Conservation (phyloP, 2,888 invertebrate species). For the Eupsilia transversa region DNA sequence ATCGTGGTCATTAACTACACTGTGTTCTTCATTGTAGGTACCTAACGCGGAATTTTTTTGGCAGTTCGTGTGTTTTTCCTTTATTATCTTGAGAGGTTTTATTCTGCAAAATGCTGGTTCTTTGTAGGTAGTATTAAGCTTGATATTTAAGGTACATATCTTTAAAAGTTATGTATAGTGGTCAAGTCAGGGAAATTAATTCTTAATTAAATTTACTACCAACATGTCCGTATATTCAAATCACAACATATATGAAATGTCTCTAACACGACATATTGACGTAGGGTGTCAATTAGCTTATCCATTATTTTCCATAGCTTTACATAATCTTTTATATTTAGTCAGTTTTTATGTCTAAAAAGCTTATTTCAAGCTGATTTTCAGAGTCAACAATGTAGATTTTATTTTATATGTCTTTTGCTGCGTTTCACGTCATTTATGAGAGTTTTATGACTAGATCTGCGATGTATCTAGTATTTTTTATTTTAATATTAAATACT, state of each 20-base stretch:
- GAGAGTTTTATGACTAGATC: neutral
- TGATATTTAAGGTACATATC: neutral
- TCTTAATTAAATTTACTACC: too few species aligned
- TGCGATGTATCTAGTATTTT: neutral
- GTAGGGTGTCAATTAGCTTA: neutral
- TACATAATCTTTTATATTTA: neutral
- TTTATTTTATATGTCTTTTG: neutral
- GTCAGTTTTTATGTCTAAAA: neutral
- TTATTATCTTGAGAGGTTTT: neutral
- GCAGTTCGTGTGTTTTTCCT: conserved; percentile 1
- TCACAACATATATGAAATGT: neutral
- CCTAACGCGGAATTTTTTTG: conserved; percentile 47
- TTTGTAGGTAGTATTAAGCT: conserved; percentile 1
- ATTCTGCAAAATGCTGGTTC: conserved; percentile 16
- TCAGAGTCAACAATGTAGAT: neutral
- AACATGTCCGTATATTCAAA: neutral
- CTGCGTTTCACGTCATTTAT: neutral
- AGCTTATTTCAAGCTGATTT: neutral
- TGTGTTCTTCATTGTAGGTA: conserved; percentile 53
- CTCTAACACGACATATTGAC: neutral
- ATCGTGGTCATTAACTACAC: conserved; percentile 59
- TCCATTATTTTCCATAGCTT: neutral
- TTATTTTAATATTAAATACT: neutral
- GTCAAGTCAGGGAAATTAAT: neutral
- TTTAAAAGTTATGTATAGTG: neutral